Conservation (phyloP, 2,888 invertebrate species). For the Coecobrya sp. region DNA sequence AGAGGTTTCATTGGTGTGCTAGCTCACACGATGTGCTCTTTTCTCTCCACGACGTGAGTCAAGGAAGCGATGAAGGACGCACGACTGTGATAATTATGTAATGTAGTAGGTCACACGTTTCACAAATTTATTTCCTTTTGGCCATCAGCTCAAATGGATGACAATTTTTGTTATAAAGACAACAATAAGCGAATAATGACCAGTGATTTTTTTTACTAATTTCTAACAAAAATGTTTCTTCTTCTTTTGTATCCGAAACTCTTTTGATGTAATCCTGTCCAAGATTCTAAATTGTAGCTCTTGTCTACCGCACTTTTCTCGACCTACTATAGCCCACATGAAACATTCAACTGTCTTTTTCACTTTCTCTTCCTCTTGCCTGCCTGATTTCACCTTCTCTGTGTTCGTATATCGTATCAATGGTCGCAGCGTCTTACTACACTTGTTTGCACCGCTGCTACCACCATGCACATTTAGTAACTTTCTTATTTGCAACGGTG, state of each 20-base stretch:
- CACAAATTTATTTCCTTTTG: too few relatives aligned
- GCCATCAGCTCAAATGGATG: too few relatives aligned
- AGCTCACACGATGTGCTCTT: too few relatives aligned
- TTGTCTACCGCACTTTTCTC: not conserved
- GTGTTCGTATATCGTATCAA: not conserved
- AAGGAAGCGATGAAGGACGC: too few relatives aligned
- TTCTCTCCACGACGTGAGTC: too few relatives aligned
- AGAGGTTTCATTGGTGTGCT: too few relatives aligned
- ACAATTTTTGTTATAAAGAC: too few relatives aligned
- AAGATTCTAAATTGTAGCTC: not conserved
- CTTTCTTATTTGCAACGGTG: not conserved
- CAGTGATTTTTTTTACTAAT: not conserved
- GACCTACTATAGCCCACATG: conserved; percentile 14
- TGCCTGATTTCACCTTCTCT: not conserved
- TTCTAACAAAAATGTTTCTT: not conserved
- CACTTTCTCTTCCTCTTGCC: not conserved
- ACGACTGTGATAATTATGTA: too few relatives aligned
- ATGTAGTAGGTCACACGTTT: too few relatives aligned
- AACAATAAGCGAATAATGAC: too few relatives aligned
- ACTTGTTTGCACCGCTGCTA: not conserved
- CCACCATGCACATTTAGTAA: not conserved
- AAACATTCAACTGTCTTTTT: not conserved
- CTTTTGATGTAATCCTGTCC: not conserved
- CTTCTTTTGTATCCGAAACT: not conserved
- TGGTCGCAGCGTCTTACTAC: not conserved